Evolutionary conservation across 2,797 vertebrate genomes (phyloP).

Genomic region (Poecilia wingei): DNA sequence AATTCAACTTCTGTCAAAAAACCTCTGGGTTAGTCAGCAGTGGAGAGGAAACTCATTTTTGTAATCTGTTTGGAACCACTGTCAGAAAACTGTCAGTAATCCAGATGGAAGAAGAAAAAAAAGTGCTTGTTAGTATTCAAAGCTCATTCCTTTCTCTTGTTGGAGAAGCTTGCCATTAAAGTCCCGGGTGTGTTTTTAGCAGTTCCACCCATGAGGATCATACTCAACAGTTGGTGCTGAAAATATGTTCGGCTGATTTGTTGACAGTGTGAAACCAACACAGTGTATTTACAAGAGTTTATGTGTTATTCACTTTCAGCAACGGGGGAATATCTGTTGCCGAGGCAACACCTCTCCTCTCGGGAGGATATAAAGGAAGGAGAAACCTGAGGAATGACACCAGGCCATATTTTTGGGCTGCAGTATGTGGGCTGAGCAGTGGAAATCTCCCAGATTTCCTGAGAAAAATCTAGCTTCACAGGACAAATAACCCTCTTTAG

Average conservation of each 20-base stretch:
- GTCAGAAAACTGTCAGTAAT: constrained; percentile 33
- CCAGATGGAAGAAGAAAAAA: constrained; percentile 10
- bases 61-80: constrained; percentile 37
- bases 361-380: constrained; percentile 48
- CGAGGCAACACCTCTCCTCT: constrained; percentile 67
- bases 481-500: constrained; percentile 44
- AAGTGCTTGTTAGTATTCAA: constrained; percentile 29
- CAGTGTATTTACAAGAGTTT: constrained; percentile 45
- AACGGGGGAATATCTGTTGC: constrained; percentile 61
- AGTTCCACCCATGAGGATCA: constrained; percentile 43
- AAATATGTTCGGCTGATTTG: constrained; percentile 60
- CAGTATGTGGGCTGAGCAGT: constrained; percentile 64
- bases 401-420: constrained; percentile 62
- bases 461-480: constrained; percentile 63
- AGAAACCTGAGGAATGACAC: constrained; percentile 61
- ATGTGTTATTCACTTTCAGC: constrained; percentile 50
- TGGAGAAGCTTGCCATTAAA: constrained; percentile 29
- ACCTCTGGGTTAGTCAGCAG: constrained; percentile 33
- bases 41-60: constrained; percentile 28
- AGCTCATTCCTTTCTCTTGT: constrained; percentile 25
- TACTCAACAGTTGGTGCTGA: constrained; percentile 46
- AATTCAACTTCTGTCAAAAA: constrained; percentile 53
- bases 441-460: constrained; percentile 61
- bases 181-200: constrained; percentile 44
- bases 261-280: constrained; percentile 55